Evolutionary conservation across 1,140 invertebrate genomes (phyloP), one percentile per base, ranked within the genome.

Genomic region (Nylanderia fulva): DNA sequence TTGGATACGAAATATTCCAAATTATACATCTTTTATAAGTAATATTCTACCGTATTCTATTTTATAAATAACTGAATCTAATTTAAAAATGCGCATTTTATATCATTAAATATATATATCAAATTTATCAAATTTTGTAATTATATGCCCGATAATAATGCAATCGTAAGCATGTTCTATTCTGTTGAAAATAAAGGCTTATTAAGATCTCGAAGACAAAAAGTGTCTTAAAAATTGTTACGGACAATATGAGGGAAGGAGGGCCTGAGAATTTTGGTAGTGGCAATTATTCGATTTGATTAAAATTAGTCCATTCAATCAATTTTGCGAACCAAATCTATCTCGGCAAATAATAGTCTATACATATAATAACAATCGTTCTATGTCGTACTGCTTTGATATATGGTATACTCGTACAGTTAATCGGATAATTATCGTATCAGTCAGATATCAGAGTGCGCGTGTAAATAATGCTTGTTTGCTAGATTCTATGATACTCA

Each of bases 391-490:
- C 8, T 15, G 18, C 52, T 71, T 52, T 64, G 27, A 58, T 42
- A 66, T 60, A 45, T 71, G 27, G 52, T 24, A 36, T 71, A n/a
- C 29, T 42, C 45, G 42, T 61, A 54, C 58, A 66, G 29, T 88
- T 88, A 88, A 88, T 85, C 86, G 56, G 69, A 76, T 88, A 88
- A 88, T 88, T 88, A 88, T 45, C 75, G 86, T 88, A 88, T 85
- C 84, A 83, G 75, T 75, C 56, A 18, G 45, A 48, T 48, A 72
- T 72, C 77, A 48, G 74, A 71, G 69, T 75, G 56, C 13, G 69
- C 83, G 75, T 88, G 71, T 84, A 88, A 88, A 88, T 88, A 88
- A 85, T 68, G 86, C 85, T 85, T 71, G 87, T 88, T 88, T 88
- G 72, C 87, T 61, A 58, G 82, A 85, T 85, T 88, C 79, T 84